These are phyloP conservation scores for Paradoxurus hermaphroditus DNA, from an alignment of 2,113 vertebrate genomes.

Conservation along the genomic window DNA sequence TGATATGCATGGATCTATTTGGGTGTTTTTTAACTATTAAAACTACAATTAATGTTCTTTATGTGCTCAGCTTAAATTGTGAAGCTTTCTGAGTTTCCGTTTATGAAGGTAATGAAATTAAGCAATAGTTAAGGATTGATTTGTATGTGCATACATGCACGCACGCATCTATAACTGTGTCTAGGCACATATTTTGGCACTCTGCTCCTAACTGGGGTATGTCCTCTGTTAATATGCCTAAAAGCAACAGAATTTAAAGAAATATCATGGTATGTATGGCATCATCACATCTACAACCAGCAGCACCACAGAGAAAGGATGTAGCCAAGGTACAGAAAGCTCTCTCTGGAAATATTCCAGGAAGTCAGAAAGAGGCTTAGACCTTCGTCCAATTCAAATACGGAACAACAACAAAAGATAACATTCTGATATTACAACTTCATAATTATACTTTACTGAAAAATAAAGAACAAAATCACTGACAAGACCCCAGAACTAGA, in stretches of 20 bases:
- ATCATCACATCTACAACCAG: neutral
- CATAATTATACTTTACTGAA: neutral
- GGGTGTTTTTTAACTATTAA: neutral
- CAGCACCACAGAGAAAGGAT: neutral
- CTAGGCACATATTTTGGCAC: neutral
- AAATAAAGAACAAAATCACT: neutral
- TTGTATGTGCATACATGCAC: rapidly evolving
- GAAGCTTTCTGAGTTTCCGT: neutral
- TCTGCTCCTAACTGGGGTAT: neutral
- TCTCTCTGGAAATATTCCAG: neutral
- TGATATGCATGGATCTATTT: neutral
- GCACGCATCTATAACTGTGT: neutral
- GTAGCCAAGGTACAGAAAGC: neutral
- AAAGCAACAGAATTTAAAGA: constrained; percentile 2
- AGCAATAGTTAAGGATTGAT: neutral
- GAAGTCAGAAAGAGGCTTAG: neutral
- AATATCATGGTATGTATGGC: neutral
- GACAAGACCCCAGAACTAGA: neutral
- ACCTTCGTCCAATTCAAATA: neutral
- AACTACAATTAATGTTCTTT: neutral
- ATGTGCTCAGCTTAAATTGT: neutral
- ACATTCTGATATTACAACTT: neutral
- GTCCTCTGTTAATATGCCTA: neutral
- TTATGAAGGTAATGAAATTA: neutral
- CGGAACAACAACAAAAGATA: neutral